Evolutionary conservation across 2,113 vertebrate species (phyloP).

Genomic region (Proterorhinus semilunaris): DNA sequence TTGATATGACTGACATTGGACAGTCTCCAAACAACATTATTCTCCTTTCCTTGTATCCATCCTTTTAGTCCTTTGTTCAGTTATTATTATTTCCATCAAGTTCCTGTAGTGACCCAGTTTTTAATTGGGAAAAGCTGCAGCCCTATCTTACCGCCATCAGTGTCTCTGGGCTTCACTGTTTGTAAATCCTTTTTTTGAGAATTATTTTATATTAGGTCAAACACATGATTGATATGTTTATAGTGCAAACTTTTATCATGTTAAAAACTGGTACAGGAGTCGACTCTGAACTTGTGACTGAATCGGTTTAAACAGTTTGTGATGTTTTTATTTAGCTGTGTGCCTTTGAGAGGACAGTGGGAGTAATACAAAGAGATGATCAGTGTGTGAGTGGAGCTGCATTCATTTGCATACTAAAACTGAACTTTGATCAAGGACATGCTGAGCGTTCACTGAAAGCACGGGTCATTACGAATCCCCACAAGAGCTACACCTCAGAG

Average conservation of each 20-base stretch:
- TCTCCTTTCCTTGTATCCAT: no score
- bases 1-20: no score
- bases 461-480: constrained; percentile 18
- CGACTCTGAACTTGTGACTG: background rate
- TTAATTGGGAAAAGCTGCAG: no score
- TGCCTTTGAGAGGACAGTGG: constrained; percentile 4
- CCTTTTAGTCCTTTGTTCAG: no score
- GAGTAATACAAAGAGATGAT: constrained; percentile 12
- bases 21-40: no score
- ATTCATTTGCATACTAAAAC: constrained; percentile 14
- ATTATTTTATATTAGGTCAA: no score
- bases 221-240: background rate
- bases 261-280: background rate
- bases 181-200: no score
- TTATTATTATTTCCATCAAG: no score
- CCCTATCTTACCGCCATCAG: no score
- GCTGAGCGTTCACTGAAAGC: constrained; percentile 11
- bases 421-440: constrained; percentile 18
- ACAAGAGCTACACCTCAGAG: constrained; percentile 4
- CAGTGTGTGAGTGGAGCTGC: background rate
- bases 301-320: background rate
- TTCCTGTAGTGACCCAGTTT: no score
- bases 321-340: constrained; percentile 3
- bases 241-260: background rate
- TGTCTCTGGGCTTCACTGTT: no score